Base-by-base conservation (phyloP, 35 echinoderm and acorn worm species). In the Holothuria glaberrima region DNA sequence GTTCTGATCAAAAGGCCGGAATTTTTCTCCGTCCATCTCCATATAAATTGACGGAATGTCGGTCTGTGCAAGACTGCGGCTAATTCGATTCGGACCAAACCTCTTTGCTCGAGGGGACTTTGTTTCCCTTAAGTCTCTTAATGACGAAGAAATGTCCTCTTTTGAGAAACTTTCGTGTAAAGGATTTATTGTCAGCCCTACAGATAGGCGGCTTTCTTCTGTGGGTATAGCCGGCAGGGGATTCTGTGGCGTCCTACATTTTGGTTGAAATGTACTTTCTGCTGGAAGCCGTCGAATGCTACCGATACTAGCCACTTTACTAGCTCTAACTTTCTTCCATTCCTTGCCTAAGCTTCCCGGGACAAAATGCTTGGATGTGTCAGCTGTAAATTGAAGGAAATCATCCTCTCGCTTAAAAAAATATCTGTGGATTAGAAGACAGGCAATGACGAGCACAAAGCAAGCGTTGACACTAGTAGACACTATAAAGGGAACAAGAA, bases 221-320 rank as follows among this genome's bases (percentile, higher is more conserved):
- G 12, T 22, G 17, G 80, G 80, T 21, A 84, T 84, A 5, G 80
- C 80, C 3, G 80, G 80, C 33, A 84, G 56, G 5, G 80, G 80
- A 16, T 84, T 84, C 17, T 33, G 80, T 7, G 80, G 80, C 2
- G 25, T 63, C 30, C 80, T 84, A 9, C 30, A 84, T 63, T 63
- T 84, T 6, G 80, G 80, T 20, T 84, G 80, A 63, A 84, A 84
- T 12, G 41, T 61, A n/a, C 80, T 84, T 56, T 84, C 80, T 30
- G 80, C 29, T 6, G 80, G 80, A 21, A 84, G 80, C 30, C 80
- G 80, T 41, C 59, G 3, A 3, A 84, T 14, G 56, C 80, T 84
- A 19, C 80, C 80, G 46, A 84, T 22, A 19, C 80, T 63, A n/a
- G 79, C 28, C 4, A 60, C 30, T 27, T 14, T 12, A 4, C 46